Base-by-base conservation (phyloP, 2,113 vertebrate species). In the Monopterus albus region DNA sequence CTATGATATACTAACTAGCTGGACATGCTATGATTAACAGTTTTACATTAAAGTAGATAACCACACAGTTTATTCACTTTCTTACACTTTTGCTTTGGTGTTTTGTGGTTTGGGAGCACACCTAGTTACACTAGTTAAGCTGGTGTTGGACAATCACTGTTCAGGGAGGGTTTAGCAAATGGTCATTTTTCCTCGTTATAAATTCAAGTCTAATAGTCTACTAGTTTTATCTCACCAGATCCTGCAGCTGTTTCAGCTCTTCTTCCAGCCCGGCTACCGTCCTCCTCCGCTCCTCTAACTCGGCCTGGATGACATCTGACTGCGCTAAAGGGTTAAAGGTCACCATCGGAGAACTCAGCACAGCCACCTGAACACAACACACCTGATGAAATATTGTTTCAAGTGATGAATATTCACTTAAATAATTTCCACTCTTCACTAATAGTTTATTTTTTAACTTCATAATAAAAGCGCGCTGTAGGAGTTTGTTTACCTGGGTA, bases 241-340 rank as follows among this genome's bases (percentile, higher is more conserved):
- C 12, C 56, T 82, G 65, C 9, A 75, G 49, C 1, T 53, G 46
- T 0, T 0, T 43, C 29, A 80, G 66, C n/a, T 86, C 81, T n/a
- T 58, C 40, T 29, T 76, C 49, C 45, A 84, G 59, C 51, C 8
- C 17, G 4, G 5, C 15, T 28, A 43, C 46, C 6, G 26, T 62
- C 8, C 50, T 55, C n/a, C 59, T 62, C 46, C 63, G 40, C 3
- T 62, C 39, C 14, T 33, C 7, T 21, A 84, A 35, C 29, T 75
- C 23, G 0, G 15, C 21, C 20, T 36, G 28, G 20, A n/a, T 3
- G 3, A 47, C 31, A 6, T 77, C 42, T 2, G 56, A 67, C 17
- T 4, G 50, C 3, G 5, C 26, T 40, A 29, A 1, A 23, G 15
- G n/a, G 23, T 58, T 29, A 46, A 17, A 57, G 25, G 25, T 39